These are phyloP conservation scores for Pangasius mekongensis DNA, from an alignment of 2,797 vertebrate species.

Conservation along the genomic window DNA sequence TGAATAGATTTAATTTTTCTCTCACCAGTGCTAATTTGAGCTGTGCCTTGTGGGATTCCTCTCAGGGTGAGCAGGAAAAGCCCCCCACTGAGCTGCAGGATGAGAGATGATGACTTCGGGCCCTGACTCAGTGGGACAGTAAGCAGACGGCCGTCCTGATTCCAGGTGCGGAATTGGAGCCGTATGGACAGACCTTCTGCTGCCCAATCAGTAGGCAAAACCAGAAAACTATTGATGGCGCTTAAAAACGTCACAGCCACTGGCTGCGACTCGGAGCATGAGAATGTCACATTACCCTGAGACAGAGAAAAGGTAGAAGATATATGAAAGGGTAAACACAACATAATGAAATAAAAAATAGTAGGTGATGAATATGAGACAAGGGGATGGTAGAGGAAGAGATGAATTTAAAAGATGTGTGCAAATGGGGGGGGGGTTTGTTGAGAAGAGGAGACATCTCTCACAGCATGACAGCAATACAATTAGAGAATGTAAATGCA, in stretches of 20 bases:
- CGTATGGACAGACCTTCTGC: conserved; percentile 53
- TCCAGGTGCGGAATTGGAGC: conserved; percentile 64
- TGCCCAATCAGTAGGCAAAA: conserved; percentile 33
- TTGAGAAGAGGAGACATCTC: background rate
- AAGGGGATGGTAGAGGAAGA: background rate
- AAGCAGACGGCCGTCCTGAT: conserved; percentile 54
- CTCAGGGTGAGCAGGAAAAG: conserved; percentile 37
- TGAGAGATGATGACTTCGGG: conserved; percentile 26
- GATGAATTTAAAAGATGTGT: background rate
- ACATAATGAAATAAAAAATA: background rate
- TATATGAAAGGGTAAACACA: background rate
- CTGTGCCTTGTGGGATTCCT: conserved; percentile 29
- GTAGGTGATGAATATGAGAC: background rate
- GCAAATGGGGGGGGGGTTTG: background rate
- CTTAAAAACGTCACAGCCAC: conserved; percentile 57
- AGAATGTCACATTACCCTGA: conserved; percentile 61
- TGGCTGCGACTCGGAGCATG: conserved; percentile 56
- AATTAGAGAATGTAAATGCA: background rate
- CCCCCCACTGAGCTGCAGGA: conserved; percentile 48
- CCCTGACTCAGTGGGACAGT: conserved; percentile 39
- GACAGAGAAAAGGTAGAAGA: background rate
- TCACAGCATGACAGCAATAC: background rate
- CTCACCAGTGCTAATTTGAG: conserved; percentile 49
- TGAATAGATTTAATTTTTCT: background rate
- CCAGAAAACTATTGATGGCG: conserved; percentile 49